Evolutionary conservation across 2,113 vertebrate species (phyloP), one percentile per base, ranked within the genome.

Genomic region (Thryonomys swinderianus): DNA sequence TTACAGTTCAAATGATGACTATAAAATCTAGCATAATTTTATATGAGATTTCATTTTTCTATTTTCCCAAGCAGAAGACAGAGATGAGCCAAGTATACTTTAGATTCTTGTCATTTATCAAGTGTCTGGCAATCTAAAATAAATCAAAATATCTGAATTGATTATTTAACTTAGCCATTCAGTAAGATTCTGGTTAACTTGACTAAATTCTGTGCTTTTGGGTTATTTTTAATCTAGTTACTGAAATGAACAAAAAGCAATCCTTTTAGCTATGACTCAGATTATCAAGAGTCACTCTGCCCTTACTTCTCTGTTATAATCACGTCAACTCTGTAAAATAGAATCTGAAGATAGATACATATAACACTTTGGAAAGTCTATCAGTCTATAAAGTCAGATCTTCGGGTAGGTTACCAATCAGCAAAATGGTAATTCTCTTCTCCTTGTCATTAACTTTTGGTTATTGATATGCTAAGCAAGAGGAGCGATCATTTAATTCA

Each of bases 81-180:
- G 81, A 88, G 42, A 62, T 94, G 66, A 92, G 12, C 64, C n/a
- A 90, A 61, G 13, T 55, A 81, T 55, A 93, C 59, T 96, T 97
- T 95, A 97, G 89, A 96, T 97, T 96, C 94, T 73, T 80, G 32
- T 95, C 95, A 92, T 95, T 92, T 95, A 74, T 84, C 83, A 97
- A 93, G 71, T 84, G 85, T 81, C 74, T 93, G 45, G 27, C 92
- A 91, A 53, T n/a, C 42, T 89, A 88, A 94, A 96, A 89, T 84
- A 96, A 94, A 93, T 89, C 62, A 96, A 45, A 96, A 78, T 51
- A 45, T 93, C 69, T 94, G 66, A 93, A 95, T 90, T 84, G 10
- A 37, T 86, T 95, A 93, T 87, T 34, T 81, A 62, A 76, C 62
- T 79, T 7, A 95, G 51, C 84, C 69, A 89, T 62, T 91, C 79